Conservation (phyloP, 2,888 invertebrate genomes). For the Platycheirus albimanus region DNA sequence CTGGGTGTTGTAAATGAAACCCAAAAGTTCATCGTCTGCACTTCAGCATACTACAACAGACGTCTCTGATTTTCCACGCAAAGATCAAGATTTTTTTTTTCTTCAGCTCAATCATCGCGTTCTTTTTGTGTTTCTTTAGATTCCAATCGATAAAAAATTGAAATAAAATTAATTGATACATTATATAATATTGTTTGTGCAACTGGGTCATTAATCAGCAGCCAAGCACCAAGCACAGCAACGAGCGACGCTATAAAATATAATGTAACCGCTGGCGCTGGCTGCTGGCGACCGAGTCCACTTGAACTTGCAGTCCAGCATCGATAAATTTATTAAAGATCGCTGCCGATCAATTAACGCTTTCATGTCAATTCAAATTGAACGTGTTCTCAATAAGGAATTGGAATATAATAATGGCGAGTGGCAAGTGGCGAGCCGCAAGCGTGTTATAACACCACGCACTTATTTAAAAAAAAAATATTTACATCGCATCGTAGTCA, state of each 20-base stretch:
- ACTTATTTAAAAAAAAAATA: conserved; percentile 36
- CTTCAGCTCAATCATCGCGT: background rate
- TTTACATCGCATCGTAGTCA: conserved; percentile 31
- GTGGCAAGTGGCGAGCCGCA: conserved; percentile 29
- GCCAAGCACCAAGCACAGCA: background rate
- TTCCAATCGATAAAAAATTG: background rate
- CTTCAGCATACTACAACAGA: too few species aligned
- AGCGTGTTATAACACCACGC: conserved; percentile 50
- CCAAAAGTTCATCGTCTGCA: too few species aligned
- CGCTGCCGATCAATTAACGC: conserved; percentile 61
- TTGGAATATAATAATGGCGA: conserved; percentile 16
- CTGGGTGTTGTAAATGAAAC: too few species aligned
- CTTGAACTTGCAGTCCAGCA: conserved; percentile 66
- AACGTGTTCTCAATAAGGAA: conserved; percentile 56
- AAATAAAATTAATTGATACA: conserved; percentile 21
- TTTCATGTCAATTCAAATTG: conserved; percentile 57
- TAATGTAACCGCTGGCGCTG: background rate
- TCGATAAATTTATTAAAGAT: conserved; percentile 47
- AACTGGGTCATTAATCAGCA: conserved; percentile 46
- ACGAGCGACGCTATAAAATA: background rate
- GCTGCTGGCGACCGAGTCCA: conserved; percentile 36
- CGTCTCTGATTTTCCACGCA: too few species aligned
- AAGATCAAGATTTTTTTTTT: background rate
- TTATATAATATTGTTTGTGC: conserved; percentile 20
- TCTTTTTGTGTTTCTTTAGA: background rate